A percentile compares a stretch with the other conserved stretches of the same genome.
Conservation (phyloP, 1,140 invertebrate genomes). For the Drosophila ohnishii region DNA sequence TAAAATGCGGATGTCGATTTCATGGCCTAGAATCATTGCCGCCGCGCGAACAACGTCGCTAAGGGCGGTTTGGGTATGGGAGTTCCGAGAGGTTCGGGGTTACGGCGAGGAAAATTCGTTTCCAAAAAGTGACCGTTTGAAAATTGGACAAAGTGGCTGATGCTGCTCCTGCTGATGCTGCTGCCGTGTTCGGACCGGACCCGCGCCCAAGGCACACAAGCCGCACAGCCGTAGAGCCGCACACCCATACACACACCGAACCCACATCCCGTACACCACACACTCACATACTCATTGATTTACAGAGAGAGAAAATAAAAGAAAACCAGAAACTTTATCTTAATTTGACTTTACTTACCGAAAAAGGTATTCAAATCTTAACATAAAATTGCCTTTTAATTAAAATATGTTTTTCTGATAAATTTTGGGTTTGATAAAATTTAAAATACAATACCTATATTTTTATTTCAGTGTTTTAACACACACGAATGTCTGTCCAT, state of each 20-base stretch:
- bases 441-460: too few relatives aligned
- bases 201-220: conserved; percentile 77
- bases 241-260: conserved; percentile 15
- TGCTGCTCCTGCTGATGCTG: conserved; percentile 59
- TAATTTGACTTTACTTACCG: too few relatives aligned
- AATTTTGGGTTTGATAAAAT: too few relatives aligned
- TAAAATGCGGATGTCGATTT: conserved; percentile 78
- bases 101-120: conserved; percentile 67
- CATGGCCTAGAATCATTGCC: conserved; percentile 75
- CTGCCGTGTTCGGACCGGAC: conserved; percentile 54
- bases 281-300: conserved; percentile 4
- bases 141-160: conserved; percentile 80
- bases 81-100: conserved; percentile 11
- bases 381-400: too few relatives aligned
- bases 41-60: conserved; percentile 60
- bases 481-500: conserved; percentile 59
- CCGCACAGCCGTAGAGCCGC: conserved; percentile 68
- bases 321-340: too few relatives aligned
- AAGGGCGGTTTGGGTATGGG: conserved; percentile 24
- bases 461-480: conserved; percentile 1
- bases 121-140: conserved; percentile 79
- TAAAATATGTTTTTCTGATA: neutral
- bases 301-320: neutral
- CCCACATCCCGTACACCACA: conserved; percentile 3
- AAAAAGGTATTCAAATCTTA: too few relatives aligned